These are phyloP conservation scores for Phyllotis vaccarum DNA, from an alignment of 2,797 vertebrate genomes.

Conservation along the genomic window DNA sequence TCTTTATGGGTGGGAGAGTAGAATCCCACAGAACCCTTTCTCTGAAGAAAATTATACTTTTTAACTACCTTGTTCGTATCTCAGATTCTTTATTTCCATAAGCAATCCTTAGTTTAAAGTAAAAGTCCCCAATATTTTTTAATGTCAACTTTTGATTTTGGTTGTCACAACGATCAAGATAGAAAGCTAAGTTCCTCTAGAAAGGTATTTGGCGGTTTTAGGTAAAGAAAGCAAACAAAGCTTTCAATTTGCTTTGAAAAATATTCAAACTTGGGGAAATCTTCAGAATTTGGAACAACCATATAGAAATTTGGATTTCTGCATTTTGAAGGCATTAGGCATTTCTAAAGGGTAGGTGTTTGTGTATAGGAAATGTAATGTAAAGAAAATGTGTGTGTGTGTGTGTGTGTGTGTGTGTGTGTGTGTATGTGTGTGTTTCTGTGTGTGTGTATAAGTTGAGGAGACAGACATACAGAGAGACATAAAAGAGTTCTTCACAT, in stretches of 20 bases:
- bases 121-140: background rate
- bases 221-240: conserved; percentile 24
- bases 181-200: background rate
- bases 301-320: conserved; percentile 10
- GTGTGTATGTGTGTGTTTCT: background rate
- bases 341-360: background rate
- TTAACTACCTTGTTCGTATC: background rate
- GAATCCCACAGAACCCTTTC: background rate
- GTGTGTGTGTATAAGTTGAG: background rate
- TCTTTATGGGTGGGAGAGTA: background rate
- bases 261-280: background rate
- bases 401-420: background rate
- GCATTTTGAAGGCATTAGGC: background rate
- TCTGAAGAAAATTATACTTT: background rate
- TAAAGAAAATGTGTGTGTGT: background rate
- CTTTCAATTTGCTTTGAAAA: background rate
- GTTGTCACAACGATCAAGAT: conserved; percentile 13
- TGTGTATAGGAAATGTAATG: background rate
- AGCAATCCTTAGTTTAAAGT: background rate
- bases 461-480: background rate
- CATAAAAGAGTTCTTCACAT: background rate
- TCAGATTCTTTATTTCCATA: conserved; percentile 26
- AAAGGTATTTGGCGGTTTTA: conserved; percentile 1
- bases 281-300: background rate
- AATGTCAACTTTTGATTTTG: background rate